Evolutionary conservation across 2,113 vertebrate species (phyloP), one percentile per base, ranked within the genome.

Genomic region (Forbesichthys agassizii): DNA sequence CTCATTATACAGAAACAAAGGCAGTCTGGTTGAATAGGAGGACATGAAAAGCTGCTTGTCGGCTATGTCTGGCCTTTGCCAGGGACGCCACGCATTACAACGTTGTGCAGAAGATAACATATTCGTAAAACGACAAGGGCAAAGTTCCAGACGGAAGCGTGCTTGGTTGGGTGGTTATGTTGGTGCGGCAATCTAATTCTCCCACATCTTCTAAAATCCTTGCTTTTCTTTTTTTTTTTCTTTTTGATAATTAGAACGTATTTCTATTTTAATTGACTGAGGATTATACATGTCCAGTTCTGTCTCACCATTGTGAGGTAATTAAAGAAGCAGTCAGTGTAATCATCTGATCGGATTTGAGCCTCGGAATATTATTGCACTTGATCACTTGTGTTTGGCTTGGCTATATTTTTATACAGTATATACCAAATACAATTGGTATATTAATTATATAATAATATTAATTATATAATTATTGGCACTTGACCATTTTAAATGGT

Each of bases 211-310:
- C 84, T 82, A 20, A 20, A 20, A 20, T 68, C 77, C 81, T 95
- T 94, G 91, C 18, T 95, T 93, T 91, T 92, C 94, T 90, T 93
- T 94, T 93, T 95, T 95, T 92, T 94, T 90, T 93, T 94, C 93
- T 95, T 95, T 91, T 94, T 93, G 91, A 93, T 98, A 97, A 98
- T 98, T 97, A 98, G 95, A 96, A 92, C 93, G 94, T 95, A 91
- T 95, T 95, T 92, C 95, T 95, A 96, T 91, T 92, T 82, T 94
- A 94, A 93, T 94, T 93, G 92, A 84, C 80, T 85, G 83, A 88
- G 86, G 36, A 5, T 82, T 89, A 71, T 89, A 87, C 84, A 82
- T 80, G 90, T 90, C 86, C 79, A 90, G 86, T 84, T 86, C 83
- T 58, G 85, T 73, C 64, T 86, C 78, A 73, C 89, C 82, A 88